Evolutionary conservation across 1,140 invertebrate species (phyloP), one percentile per base, ranked within the genome.

Genomic region (Drosophila erecta): DNA sequence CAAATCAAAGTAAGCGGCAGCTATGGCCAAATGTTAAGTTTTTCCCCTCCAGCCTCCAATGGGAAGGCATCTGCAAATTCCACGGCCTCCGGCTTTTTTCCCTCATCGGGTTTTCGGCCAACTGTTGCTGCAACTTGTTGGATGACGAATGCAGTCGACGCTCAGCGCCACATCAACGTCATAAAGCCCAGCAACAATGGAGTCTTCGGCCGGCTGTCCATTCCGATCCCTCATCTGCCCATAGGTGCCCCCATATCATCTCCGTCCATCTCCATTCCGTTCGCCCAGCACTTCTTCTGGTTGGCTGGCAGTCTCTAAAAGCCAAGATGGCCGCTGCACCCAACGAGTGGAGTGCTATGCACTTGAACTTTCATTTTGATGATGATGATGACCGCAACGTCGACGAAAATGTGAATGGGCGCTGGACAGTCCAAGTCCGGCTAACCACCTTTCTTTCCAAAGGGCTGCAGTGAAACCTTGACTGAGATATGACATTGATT

Each of bases 111-210:
- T 69, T 70, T 67, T 56, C 44, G 64, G 50, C 84, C 81, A 89
- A 87, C 83, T 89, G 79, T 83, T 87, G 66, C 79, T 86, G 81
- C 81, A 89, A 89, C 83, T 89, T 87, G 83, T 89, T 87, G 83
- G 73, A 70, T 74, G 64, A 64, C 54, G 58, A 67, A 76, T 73
- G 62, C 72, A 62, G 62, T 69, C 54, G 60, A 30, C 56, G 46
- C 57, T 38, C 79, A 78, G 74, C 60, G 81, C 76, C 76, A 74
- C 77, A 77, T 86, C 81, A 85, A 77, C 55, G 77, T 85, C 81
- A 85, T 84, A 85, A 84, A 76, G 53, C 64, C 20, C 65, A 76
- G 58, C 73, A 81, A 72, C 61, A 64, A 60, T 62, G 59, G 43
- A 37, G 51, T 24, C 41, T 14, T 40, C 35, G 50, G 53, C 35